A percentile compares a stretch with the other conserved stretches of the same genome.
phyloP scores from a whole-genome alignment of 92 coral and sea anemone genomes.

The Bergia sp. region DNA sequence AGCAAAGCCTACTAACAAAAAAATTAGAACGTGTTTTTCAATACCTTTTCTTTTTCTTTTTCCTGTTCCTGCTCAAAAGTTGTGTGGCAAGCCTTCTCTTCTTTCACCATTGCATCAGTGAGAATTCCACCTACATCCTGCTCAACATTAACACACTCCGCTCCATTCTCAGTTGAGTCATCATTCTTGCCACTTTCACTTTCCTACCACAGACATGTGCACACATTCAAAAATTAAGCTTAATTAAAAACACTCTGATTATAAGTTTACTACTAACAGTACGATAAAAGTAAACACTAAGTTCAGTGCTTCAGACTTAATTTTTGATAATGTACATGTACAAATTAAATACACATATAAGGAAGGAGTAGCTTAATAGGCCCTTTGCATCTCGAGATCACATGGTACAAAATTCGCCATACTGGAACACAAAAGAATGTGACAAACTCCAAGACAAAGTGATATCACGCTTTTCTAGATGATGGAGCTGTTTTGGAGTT shows the following conservation, averaged over 20 bases:
- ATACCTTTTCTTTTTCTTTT: conserved; percentile 28
- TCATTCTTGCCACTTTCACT: background rate
- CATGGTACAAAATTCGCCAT: too few species aligned
- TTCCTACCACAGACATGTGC: background rate
- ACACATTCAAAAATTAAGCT: too few species aligned
- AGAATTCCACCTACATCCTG: conserved; percentile 33
- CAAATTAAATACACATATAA: too few species aligned
- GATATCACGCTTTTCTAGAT: too few species aligned
- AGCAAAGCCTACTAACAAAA: background rate
- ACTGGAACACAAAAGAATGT: too few species aligned
- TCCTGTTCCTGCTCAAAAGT: conserved; percentile 23
- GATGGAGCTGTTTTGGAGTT: too few species aligned
- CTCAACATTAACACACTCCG: background rate
- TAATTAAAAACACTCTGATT: background rate
- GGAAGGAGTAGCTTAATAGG: too few species aligned
- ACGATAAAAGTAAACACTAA: too few species aligned
- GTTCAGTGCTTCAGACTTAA: too few species aligned
- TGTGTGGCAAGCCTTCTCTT: conserved; percentile 66
- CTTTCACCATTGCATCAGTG: conserved; percentile 71
- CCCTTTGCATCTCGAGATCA: too few species aligned
- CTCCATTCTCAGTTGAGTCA: background rate
- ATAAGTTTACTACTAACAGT: background rate
- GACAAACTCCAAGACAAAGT: too few species aligned
- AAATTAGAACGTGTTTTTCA: background rate
- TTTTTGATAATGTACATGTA: background rate